Evolutionary conservation across 2,113 vertebrate genomes (phyloP).

Genomic region (Morone chrysops): DNA sequence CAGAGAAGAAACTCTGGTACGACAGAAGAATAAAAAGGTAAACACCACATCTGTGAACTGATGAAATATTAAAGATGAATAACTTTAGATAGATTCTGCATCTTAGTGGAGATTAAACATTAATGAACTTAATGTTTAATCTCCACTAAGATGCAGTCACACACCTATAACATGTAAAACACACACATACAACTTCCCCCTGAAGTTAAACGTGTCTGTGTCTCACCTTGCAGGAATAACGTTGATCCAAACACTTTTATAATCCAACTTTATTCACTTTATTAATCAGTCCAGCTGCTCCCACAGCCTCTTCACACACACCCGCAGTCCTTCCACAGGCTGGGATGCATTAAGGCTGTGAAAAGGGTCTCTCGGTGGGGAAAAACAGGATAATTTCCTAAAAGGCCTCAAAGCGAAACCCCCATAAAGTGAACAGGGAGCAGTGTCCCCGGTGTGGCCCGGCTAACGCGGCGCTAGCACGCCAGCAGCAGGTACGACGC

Average conservation of each 20-base stretch:
- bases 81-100: no score
- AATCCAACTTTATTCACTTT: conserved; percentile 57
- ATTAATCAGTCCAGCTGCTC: conserved; percentile 37
- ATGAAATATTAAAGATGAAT: no score
- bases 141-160: no score
- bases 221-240: conserved; percentile 72
- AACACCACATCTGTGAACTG: no score
- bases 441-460: conserved; percentile 41
- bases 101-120: no score
- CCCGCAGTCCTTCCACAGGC: conserved; percentile 47
- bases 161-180: background rate
- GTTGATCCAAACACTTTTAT: conserved; percentile 25
- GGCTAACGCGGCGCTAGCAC: conserved; percentile 71
- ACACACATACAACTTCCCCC: background rate
- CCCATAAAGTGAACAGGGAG: conserved; percentile 59
- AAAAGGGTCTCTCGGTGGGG: conserved; percentile 6
- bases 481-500: conserved; percentile 62
- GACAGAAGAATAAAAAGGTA: no score
- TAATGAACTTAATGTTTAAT: no score
- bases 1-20: no score
- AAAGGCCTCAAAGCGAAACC: conserved; percentile 74
- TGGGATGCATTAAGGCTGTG: conserved; percentile 44
- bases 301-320: conserved; percentile 21
- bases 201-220: background rate
- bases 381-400: conserved; percentile 39